These are phyloP conservation scores for Eira barbara DNA, from an alignment of 2,113 vertebrate species.

Conservation along the genomic window DNA sequence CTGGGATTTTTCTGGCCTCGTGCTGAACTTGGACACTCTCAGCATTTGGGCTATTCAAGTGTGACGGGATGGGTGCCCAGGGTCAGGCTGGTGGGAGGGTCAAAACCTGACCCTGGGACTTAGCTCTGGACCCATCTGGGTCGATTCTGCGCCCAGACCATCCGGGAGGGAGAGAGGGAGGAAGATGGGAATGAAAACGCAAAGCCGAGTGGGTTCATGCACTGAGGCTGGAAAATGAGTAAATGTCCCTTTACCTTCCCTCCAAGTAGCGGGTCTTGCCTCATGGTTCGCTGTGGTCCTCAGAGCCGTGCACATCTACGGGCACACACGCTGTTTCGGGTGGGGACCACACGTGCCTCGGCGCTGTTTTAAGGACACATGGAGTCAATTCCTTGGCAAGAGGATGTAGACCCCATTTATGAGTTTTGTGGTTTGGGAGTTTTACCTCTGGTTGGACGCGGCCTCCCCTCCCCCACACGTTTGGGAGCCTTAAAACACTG, in stretches of 20 bases:
- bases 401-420: rapidly evolving
- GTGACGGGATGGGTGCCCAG: neutral
- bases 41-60: too few relatives aligned
- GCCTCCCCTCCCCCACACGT: neutral
- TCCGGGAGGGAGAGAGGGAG: neutral
- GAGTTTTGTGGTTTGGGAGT: neutral
- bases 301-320: rapidly evolving
- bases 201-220: rapidly evolving
- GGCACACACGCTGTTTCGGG: rapidly evolving
- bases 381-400: neutral
- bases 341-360: rapidly evolving
- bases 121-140: neutral
- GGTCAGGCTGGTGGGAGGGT: rapidly evolving
- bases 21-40: rapidly evolving
- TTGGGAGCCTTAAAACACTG: neutral
- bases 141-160: neutral
- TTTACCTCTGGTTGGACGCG: neutral
- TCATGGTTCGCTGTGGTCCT: rapidly evolving
- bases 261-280: rapidly evolving
- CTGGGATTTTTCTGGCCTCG: rapidly evolving
- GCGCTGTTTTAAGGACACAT: too few relatives aligned
- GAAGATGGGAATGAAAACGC: rapidly evolving
- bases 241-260: rapidly evolving
- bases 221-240: rapidly evolving
- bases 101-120: neutral